Evolutionary conservation across 53 echinoderm and acorn worm genomes (phyloP).

Genomic region (Hippasteria phrygiana): DNA sequence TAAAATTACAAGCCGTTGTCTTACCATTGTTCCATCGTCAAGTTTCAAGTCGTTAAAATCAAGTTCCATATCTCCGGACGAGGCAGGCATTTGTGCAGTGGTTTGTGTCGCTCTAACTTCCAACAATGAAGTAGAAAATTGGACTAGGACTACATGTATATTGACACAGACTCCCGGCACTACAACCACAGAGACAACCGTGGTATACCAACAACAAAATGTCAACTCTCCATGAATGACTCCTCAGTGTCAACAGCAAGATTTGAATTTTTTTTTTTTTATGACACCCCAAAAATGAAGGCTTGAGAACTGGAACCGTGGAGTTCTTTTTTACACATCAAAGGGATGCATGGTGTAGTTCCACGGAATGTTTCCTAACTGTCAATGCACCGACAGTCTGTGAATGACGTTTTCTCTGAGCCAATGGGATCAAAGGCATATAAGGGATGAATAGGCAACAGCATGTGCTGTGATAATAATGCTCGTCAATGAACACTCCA

Average conservation of each 20-base stretch:
- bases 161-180: background rate
- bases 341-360: background rate
- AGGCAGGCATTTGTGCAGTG: slow-evolving; percentile 50
- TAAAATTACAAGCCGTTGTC: background rate
- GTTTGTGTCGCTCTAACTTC: background rate
- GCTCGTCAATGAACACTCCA: slow-evolving; percentile 38
- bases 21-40: slow-evolving; percentile 64
- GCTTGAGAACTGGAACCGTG: background rate
- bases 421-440: slow-evolving; percentile 26
- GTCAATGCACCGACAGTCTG: background rate
- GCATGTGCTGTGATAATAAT: slow-evolving; percentile 5
- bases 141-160: background rate
- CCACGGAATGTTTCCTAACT: background rate
- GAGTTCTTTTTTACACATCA: background rate
- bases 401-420: slow-evolving; percentile 13
- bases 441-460: slow-evolving; percentile 9
- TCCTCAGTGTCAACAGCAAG: background rate
- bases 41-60: slow-evolving; percentile 59
- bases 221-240: background rate
- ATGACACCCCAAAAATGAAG: background rate
- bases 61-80: slow-evolving; percentile 57
- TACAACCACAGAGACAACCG: background rate
- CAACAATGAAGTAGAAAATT: background rate
- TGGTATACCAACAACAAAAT: background rate
- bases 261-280: background rate